Conservation (phyloP, 2,113 vertebrate genomes). For the Chelonoidis abingdonii region DNA sequence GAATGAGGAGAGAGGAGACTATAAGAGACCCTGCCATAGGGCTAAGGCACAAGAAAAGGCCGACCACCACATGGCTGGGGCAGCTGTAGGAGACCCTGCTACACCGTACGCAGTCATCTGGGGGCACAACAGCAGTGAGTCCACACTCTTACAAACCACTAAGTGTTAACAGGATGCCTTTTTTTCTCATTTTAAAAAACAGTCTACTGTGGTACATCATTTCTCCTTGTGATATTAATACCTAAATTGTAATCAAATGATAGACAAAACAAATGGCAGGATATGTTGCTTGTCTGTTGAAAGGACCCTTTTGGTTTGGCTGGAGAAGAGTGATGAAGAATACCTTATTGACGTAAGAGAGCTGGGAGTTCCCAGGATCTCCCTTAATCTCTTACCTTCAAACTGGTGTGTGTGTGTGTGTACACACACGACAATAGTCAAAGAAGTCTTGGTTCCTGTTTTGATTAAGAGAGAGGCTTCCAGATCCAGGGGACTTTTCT, state of each 20-base stretch:
- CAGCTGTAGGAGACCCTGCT: background rate
- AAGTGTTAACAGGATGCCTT: background rate
- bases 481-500: slow-evolving; percentile 61
- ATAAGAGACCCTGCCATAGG: background rate
- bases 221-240: slow-evolving; percentile 47
- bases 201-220: slow-evolving; percentile 14
- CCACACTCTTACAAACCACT: background rate
- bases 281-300: slow-evolving; percentile 13
- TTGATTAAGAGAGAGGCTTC: slow-evolving; percentile 39
- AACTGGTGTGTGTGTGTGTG: slow-evolving; percentile 16
- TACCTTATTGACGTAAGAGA: slow-evolving; percentile 51
- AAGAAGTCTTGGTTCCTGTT: slow-evolving; percentile 51
- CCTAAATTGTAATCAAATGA: slow-evolving; percentile 46
- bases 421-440: slow-evolving; percentile 22
- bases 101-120: accelerated
- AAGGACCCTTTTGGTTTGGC: slow-evolving; percentile 28
- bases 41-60: background rate
- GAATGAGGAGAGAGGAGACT: background rate
- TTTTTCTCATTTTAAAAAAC: background rate
- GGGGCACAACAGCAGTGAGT: background rate
- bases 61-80: background rate
- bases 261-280: slow-evolving; percentile 22
- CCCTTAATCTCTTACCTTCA: background rate
- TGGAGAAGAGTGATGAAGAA: slow-evolving; percentile 6
- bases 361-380: slow-evolving; percentile 67